Percentiles rank a stretch among this genome's conserved stretches.
phyloP scores from a whole-genome alignment of 1,140 invertebrate genomes.

The Drosophila repleta region DNA sequence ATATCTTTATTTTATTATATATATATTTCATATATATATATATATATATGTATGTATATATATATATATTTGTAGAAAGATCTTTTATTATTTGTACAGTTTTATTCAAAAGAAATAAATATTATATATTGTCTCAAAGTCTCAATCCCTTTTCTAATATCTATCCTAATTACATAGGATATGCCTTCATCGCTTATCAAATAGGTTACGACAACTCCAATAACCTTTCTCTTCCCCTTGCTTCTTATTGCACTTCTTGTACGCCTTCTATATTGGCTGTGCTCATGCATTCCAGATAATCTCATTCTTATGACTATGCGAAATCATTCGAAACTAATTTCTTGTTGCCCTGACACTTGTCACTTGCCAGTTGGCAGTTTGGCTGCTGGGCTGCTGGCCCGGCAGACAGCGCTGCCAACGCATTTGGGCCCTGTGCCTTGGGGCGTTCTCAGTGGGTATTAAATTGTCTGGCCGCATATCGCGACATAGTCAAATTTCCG shows the following conservation, averaged over 20 bases:
- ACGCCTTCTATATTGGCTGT: conserved; percentile 6
- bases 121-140: too few species aligned
- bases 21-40: too few species aligned
- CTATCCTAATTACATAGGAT: too few species aligned
- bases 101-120: too few species aligned
- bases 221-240: background rate
- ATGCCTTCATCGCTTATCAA: too few species aligned
- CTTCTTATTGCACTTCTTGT: background rate
- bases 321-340: conserved; percentile 69
- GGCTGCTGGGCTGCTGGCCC: background rate
- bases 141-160: too few species aligned
- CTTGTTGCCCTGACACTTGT: conserved; percentile 52
- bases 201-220: too few species aligned
- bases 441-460: conserved; percentile 61
- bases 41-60: too few species aligned
- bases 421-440: conserved; percentile 56
- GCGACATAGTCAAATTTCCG: conserved; percentile 78
- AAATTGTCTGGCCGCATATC: conserved; percentile 74
- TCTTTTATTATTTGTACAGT: too few species aligned
- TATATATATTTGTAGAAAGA: too few species aligned
- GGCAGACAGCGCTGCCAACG: conserved; percentile 38
- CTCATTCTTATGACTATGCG: conserved; percentile 12
- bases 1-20: too few species aligned
- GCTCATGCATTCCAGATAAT: conserved; percentile 11
- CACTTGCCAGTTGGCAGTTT: conserved; percentile 30